phyloP scores from a whole-genome alignment of 2,113 vertebrate genomes.

The Peromyscus maniculatus region DNA sequence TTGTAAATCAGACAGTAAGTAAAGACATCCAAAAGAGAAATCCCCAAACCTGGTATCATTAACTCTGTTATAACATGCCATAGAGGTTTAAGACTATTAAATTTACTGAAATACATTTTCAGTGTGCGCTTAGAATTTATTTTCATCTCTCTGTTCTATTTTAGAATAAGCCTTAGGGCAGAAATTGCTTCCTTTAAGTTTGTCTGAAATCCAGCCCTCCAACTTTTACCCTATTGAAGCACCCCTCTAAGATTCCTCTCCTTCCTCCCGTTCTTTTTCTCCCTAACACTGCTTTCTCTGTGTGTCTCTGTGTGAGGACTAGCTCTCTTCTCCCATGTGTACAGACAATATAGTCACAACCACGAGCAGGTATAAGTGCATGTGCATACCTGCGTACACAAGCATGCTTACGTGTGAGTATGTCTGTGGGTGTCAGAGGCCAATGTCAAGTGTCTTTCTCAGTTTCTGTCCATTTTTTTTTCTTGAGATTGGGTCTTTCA shows the following conservation, averaged over 20 bases:
- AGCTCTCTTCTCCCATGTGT: not conserved
- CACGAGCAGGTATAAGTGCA: too few species aligned
- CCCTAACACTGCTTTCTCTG: not conserved
- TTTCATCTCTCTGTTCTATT: not conserved
- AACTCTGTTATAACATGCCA: not conserved
- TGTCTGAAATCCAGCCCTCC: not conserved
- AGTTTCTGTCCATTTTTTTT: not conserved
- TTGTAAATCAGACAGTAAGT: constrained; percentile 55
- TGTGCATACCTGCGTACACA: too few species aligned
- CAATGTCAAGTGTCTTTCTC: not conserved
- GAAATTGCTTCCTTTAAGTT: constrained; percentile 14
- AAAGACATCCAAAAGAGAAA: constrained; percentile 13
- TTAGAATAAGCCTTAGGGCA: not conserved
- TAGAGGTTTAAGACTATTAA: constrained; percentile 49
- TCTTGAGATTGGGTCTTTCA: not conserved
- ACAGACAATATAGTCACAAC: not conserved
- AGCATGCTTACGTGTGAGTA: too few species aligned
- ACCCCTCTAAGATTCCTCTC: not conserved
- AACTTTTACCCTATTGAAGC: not conserved
- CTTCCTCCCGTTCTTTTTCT: too few species aligned
- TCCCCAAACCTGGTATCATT: not conserved
- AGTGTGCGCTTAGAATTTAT: not conserved
- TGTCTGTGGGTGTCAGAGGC: not conserved
- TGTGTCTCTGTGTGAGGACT: not conserved
- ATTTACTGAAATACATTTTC: constrained; percentile 24